These are phyloP conservation scores for Noctua janthe DNA, from an alignment of 2,888 invertebrate genomes.

Conservation along the genomic window DNA sequence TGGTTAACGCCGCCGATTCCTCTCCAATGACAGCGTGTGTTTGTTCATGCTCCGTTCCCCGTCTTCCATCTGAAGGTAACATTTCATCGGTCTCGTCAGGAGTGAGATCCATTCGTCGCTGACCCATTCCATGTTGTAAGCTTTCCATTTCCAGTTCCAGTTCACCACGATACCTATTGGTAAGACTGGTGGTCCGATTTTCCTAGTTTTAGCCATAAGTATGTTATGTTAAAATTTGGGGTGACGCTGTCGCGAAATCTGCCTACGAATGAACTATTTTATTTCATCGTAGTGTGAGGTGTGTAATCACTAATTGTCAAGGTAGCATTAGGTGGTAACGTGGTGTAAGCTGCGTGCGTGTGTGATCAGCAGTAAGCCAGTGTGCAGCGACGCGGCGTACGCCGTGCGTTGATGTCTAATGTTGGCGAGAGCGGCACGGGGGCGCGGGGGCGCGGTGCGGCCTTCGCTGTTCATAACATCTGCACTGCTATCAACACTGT, in stretches of 20 bases:
- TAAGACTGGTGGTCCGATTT: background rate
- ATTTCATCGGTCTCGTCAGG: background rate
- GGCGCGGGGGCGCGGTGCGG: background rate
- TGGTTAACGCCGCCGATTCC: no score
- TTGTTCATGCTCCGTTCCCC: background rate
- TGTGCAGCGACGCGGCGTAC: background rate
- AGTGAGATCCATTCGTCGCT: background rate
- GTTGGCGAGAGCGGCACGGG: slow-evolving; percentile 18
- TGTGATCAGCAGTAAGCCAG: background rate
- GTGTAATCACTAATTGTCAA: background rate
- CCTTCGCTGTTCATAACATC: slow-evolving; percentile 15
- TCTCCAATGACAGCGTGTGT: no score
- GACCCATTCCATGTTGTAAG: background rate
- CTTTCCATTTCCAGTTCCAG: background rate
- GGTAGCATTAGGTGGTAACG: background rate
- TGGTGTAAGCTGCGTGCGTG: background rate
- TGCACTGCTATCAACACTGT: slow-evolving; percentile 17
- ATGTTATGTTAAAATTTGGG: background rate
- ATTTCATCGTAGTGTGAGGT: background rate
- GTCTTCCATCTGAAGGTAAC: background rate
- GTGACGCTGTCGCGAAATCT: background rate
- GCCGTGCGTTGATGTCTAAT: slow-evolving; percentile 70
- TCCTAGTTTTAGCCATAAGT: background rate
- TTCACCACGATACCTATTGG: background rate
- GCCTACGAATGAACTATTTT: background rate